Evolutionary conservation across 2,113 vertebrate species (phyloP).

Genomic region (Vanacampus margaritifer): DNA sequence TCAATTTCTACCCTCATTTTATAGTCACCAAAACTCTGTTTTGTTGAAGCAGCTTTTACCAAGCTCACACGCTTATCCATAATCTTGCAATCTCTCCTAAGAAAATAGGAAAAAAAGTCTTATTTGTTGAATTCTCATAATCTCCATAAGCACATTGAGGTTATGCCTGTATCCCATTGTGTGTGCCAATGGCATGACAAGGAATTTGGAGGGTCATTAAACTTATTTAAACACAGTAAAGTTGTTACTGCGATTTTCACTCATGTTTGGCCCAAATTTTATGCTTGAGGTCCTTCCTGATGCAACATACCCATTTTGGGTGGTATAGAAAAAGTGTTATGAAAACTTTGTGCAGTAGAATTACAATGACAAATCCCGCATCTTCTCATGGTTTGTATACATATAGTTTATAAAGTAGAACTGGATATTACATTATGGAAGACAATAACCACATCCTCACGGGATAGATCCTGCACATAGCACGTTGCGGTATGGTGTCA

Average conservation of each 20-base stretch:
- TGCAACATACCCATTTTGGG: not conserved
- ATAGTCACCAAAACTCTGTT: not conserved
- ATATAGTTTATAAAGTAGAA: not conserved
- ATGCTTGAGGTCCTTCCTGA: not conserved
- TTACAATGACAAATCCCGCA: not conserved
- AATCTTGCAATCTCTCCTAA: not conserved
- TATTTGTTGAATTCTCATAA: not conserved
- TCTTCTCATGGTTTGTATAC: not conserved
- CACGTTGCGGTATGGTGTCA: slow-evolving; percentile 40
- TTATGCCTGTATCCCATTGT: not conserved
- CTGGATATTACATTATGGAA: not conserved
- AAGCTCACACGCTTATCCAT: not conserved
- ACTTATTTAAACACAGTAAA: not conserved
- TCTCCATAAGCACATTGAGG: not conserved
- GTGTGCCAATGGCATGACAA: not conserved
- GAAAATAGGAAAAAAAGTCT: not conserved
- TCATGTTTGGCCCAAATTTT: not conserved
- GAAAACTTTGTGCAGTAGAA: not conserved
- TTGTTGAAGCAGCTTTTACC: not conserved
- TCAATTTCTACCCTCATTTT: not conserved
- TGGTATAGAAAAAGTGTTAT: not conserved
- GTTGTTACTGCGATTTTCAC: not conserved
- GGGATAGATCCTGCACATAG: slow-evolving; percentile 6
- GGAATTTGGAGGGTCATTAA: not conserved
- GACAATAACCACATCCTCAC: not conserved